Percentiles rank a stretch among this genome's conserved stretches.
Evolutionary conservation across 2,113 vertebrate genomes (phyloP).

Genomic region (Phrynosoma blainvillii): DNA sequence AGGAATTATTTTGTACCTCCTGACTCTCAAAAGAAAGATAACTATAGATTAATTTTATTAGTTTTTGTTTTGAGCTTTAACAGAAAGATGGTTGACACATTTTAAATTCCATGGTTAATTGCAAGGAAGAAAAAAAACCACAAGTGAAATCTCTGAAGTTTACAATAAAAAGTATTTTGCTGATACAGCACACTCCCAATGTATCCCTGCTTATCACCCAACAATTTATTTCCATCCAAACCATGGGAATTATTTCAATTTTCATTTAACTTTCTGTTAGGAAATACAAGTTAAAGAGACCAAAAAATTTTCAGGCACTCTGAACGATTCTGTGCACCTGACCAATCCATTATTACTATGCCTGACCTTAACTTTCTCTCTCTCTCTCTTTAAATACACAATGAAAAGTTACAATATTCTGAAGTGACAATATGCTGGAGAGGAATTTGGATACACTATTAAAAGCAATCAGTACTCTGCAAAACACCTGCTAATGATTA

Average conservation of each 20-base stretch:
- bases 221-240: neutral
- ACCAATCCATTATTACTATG: neutral
- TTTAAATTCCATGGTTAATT: neutral
- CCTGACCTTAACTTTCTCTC: too few relatives aligned
- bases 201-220: neutral
- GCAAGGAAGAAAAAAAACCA: fast-evolving
- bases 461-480: neutral
- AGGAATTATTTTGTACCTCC: neutral
- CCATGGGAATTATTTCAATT: neutral
- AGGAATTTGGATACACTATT: neutral
- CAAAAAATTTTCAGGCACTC: neutral
- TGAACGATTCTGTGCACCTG: neutral
- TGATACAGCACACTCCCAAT: slow-evolving; percentile 16
- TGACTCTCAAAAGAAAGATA: neutral
- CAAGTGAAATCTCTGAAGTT: neutral
- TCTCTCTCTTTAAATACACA: too few relatives aligned
- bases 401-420: neutral
- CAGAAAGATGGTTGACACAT: neutral
- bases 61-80: neutral
- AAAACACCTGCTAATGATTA: neutral
- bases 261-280: neutral
- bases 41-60: neutral
- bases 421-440: neutral
- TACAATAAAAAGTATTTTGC: neutral
- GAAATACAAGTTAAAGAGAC: neutral